Evolutionary conservation across 2,888 invertebrate genomes (phyloP).

Genomic region (Arctia plantaginis): DNA sequence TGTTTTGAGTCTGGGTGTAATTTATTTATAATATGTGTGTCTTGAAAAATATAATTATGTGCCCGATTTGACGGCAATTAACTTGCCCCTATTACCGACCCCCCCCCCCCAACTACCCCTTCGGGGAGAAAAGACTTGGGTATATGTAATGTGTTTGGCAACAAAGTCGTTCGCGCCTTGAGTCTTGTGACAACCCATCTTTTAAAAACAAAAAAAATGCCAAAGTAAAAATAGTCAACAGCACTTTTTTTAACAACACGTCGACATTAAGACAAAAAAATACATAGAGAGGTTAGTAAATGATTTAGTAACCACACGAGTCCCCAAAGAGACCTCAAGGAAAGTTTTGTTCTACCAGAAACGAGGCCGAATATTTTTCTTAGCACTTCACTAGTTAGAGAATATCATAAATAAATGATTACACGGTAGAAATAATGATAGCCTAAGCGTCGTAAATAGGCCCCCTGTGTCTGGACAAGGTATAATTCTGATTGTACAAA

Average conservation of each 20-base stretch:
- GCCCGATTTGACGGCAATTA: no score
- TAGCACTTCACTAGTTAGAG: constrained; percentile 20
- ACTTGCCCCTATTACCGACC: no score
- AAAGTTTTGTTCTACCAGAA: constrained; percentile 10
- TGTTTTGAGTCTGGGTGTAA: no score
- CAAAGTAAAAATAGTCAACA: background rate
- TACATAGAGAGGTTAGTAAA: background rate
- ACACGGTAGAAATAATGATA: constrained; percentile 16
- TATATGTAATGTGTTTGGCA: no score
- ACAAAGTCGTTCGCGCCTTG: no score
- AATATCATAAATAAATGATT: constrained; percentile 20
- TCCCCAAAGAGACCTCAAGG: background rate
- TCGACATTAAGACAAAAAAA: background rate
- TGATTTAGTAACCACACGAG: constrained; percentile 7
- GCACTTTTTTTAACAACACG: background rate
- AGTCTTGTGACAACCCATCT: no score
- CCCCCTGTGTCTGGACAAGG: background rate
- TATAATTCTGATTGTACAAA: background rate
- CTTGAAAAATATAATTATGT: no score
- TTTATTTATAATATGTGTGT: no score
- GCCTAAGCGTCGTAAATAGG: background rate
- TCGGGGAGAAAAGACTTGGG: no score
- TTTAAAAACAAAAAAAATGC: background rate
- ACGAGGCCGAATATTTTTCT: constrained; percentile 20
- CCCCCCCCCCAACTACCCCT: no score